Conservation (phyloP, 2,888 invertebrate genomes). For the Metalampra italica region DNA sequence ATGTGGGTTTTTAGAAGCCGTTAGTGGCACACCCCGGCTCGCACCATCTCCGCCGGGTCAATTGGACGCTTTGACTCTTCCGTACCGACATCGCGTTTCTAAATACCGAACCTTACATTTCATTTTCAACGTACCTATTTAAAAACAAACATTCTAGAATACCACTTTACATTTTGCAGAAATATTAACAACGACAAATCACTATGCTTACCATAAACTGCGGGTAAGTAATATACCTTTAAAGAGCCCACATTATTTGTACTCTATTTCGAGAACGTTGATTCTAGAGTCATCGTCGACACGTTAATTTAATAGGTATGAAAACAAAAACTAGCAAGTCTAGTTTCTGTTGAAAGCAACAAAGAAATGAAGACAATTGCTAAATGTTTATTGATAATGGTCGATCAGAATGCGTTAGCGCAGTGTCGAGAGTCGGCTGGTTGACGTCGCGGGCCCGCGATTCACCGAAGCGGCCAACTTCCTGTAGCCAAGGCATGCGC, state of each 20-base stretch:
- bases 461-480: slow-evolving; percentile 64
- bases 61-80: slow-evolving; percentile 44
- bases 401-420: slow-evolving; percentile 42
- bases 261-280: slow-evolving; percentile 49
- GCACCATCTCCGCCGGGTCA: slow-evolving; percentile 58
- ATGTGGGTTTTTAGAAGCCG: slow-evolving; percentile 70
- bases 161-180: slow-evolving; percentile 37
- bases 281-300: slow-evolving; percentile 35
- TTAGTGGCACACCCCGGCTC: slow-evolving; percentile 58
- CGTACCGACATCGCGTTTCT: slow-evolving; percentile 35
- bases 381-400: slow-evolving; percentile 35
- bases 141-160: slow-evolving; percentile 21
- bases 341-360: slow-evolving; percentile 11
- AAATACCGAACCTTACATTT: slow-evolving; percentile 22
- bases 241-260: slow-evolving; percentile 57
- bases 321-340: background rate
- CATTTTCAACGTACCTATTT: slow-evolving; percentile 12
- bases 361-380: slow-evolving; percentile 18
- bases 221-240: slow-evolving; percentile 65
- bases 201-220: slow-evolving; percentile 56
- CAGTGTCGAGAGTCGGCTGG: slow-evolving; percentile 44
- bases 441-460: slow-evolving; percentile 32
- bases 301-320: background rate
- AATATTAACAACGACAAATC: slow-evolving; percentile 38
- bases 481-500: slow-evolving; percentile 58